Conservation (phyloP, 2,797 vertebrate species). For the Manis pentadactyla region DNA sequence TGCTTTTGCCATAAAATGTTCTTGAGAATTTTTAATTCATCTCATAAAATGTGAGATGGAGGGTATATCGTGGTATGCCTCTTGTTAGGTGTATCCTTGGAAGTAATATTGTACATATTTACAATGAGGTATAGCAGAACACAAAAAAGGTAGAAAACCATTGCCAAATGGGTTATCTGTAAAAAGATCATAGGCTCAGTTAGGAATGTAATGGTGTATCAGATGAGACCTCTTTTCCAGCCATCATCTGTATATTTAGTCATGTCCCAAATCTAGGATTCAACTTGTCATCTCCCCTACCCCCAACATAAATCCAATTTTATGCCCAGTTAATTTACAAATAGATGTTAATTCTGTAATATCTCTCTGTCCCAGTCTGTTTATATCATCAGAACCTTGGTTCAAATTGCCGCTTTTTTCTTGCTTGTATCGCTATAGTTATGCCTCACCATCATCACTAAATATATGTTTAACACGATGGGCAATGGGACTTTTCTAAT, state of each 20-base stretch:
- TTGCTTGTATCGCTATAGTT: neutral
- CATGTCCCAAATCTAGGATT: neutral
- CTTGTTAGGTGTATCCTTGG: neutral
- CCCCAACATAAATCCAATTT: neutral
- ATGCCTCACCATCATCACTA: neutral
- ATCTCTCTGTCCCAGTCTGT: neutral
- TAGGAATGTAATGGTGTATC: neutral
- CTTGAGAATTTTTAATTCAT: neutral
- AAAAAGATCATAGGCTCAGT: neutral
- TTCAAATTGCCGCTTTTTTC: neutral
- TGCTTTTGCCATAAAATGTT: neutral
- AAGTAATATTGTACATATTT: neutral
- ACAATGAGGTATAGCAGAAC: neutral
- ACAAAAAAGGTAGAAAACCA: neutral
- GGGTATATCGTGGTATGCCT: neutral
- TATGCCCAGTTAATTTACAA: neutral
- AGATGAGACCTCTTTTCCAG: neutral
- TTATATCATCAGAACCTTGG: neutral
- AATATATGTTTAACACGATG: neutral
- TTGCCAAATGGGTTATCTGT: neutral
- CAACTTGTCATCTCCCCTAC: neutral
- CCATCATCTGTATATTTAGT: neutral
- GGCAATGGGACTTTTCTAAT: neutral
- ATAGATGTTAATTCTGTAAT: neutral
- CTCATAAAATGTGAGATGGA: neutral